A percentile compares a stretch with the other conserved stretches of the same genome.
Evolutionary conservation across 2,797 vertebrate genomes (phyloP).

Genomic region (Pipistrellus pygmaeus): DNA sequence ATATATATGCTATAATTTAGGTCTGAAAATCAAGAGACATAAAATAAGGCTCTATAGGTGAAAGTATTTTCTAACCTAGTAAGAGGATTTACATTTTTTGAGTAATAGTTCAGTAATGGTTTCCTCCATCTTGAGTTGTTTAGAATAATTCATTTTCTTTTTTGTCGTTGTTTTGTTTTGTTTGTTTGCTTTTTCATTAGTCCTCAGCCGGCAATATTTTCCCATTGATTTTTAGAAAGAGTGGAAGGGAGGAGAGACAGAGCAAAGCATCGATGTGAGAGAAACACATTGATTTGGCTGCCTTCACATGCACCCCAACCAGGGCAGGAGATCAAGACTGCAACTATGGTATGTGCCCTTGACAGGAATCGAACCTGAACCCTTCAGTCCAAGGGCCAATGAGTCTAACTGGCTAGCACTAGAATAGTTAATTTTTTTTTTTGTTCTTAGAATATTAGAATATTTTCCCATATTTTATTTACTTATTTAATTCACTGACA

Average conservation of each 20-base stretch:
- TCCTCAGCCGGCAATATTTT: too few species aligned
- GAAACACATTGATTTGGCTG: too few species aligned
- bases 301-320: too few species aligned
- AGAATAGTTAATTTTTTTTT: slow-evolving; percentile 1
- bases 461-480: not conserved
- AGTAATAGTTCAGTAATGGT: not conserved
- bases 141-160: not conserved
- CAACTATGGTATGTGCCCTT: too few species aligned
- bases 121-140: not conserved
- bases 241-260: too few species aligned
- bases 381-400: too few species aligned
- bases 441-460: not conserved
- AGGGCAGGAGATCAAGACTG: too few species aligned
- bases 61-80: slow-evolving; percentile 15
- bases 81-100: not conserved
- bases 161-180: not conserved
- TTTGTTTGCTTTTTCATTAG: too few species aligned
- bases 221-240: too few species aligned
- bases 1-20: not conserved
- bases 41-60: not conserved
- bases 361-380: too few species aligned
- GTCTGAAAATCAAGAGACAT: slow-evolving; percentile 16
- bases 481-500: not conserved
- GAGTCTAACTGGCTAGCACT: too few species aligned
- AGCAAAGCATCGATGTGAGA: too few species aligned